A percentile compares a stretch with the other conserved stretches of the same genome.
Evolutionary conservation across 2,888 invertebrate genomes (phyloP).

Genomic region (Mesorhabditis sp.): DNA sequence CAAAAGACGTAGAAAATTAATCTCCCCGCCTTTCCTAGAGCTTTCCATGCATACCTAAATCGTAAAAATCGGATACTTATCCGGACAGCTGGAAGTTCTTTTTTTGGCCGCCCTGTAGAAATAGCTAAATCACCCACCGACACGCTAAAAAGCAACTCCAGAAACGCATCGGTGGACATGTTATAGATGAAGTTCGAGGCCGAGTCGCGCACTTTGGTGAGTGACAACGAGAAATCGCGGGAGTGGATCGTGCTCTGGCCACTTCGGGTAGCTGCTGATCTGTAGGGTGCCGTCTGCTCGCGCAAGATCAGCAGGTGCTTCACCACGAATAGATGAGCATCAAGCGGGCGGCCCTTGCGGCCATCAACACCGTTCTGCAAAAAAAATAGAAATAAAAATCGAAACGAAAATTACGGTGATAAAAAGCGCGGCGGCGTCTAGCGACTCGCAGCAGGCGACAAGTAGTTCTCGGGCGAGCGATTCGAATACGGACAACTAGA

Average conservation of each 20-base stretch:
- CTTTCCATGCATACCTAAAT: too few species aligned
- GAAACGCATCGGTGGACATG: conserved; percentile 3
- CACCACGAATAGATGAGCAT: conserved; percentile 92
- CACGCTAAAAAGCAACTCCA: neutral
- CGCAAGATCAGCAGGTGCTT: conserved; percentile 92
- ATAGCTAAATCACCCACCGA: neutral
- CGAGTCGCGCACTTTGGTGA: neutral
- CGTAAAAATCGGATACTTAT: too few species aligned
- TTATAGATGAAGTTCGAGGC: neutral
- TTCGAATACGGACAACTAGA: conserved; percentile 84
- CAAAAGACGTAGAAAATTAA: too few species aligned
- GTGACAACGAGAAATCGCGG: neutral
- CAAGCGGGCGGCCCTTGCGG: conserved; percentile 65
- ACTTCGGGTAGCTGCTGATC: conserved; percentile 68
- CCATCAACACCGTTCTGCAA: neutral
- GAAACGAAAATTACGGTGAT: conserved; percentile 65
- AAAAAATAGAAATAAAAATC: conserved; percentile 10
- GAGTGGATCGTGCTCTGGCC: neutral
- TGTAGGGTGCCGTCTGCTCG: conserved; percentile 82
- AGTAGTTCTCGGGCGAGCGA: conserved; percentile 93
- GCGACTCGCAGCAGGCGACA: conserved; percentile 82
- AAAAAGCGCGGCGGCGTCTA: conserved; percentile 75
- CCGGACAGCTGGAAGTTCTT: too few species aligned
- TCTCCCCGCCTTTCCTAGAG: too few species aligned
- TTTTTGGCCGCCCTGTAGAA: too few species aligned